Percentiles rank a stretch among this genome's conserved stretches.
Conservation (phyloP, 2,888 invertebrate genomes). For the Nomada fabriciana region DNA sequence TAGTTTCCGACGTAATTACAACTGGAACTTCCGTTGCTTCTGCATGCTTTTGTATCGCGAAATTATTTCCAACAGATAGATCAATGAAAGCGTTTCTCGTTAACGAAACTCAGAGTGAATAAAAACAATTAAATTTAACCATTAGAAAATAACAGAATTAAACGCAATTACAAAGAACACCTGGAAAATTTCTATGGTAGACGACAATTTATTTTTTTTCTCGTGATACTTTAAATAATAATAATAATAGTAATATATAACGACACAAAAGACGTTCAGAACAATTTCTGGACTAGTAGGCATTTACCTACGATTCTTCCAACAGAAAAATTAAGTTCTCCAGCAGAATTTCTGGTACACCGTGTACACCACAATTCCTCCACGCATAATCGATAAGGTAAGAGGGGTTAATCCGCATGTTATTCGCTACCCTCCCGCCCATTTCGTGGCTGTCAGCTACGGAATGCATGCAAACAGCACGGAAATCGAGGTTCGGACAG, state of each 20-base stretch:
- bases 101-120: neutral
- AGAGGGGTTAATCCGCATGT: neutral
- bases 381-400: neutral
- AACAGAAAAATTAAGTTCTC: no score
- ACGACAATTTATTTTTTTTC: no score
- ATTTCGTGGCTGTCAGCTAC: neutral
- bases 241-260: no score
- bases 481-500: neutral
- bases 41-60: slow-evolving; percentile 10
- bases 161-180: neutral
- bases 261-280: no score
- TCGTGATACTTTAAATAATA: no score
- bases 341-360: no score
- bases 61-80: slow-evolving; percentile 8
- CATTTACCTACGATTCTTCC: no score
- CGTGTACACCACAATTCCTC: no score
- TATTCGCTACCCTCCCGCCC: no score
- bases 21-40: slow-evolving; percentile 14
- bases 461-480: neutral
- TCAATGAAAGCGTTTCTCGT: slow-evolving; percentile 7
- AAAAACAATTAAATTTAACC: neutral
- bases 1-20: slow-evolving; percentile 17
- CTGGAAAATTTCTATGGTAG: neutral
- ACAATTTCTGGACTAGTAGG: no score
- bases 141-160: neutral